Base-by-base conservation (phyloP, 1,140 invertebrate species). In the Euborellia annulipes region DNA sequence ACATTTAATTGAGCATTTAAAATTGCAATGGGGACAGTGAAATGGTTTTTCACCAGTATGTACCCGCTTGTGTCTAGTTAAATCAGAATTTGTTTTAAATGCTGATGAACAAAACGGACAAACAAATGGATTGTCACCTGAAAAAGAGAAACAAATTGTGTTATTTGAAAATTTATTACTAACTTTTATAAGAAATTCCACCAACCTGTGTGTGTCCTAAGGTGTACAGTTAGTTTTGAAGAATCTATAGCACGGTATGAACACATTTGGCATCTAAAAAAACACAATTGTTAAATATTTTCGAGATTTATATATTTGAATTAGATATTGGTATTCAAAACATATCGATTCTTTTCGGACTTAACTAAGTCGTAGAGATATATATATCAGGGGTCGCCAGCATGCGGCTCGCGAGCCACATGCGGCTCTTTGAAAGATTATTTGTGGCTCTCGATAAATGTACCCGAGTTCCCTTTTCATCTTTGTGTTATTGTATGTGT, bases 41-140 rank as follows among this genome's bases (percentile, higher is more conserved):
- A 55, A 66, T 17, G 62, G 65, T 23, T 60, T 59, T 27, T 65
- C 61, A 13, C 59, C 53, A 34, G 58, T 61, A 44, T 68, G 66
- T 6, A 58, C 51, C 7, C 58, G 52, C 18, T 54, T 44, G 46
- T 69, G 67, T 39, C 56, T 55, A 16, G 56, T 58, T 8, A 68
- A 50, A 50, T 67, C 64, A 3, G 64, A 65, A 49, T 59, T 60
- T 39, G 67, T 65, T 51, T 68, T 68, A 47, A 69, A 67, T 30
- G 62, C 61, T 42, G 62, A 58, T 19, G 50, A 39, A 47, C 63
- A 67, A 9, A 50, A 44, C 4, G 51, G 51, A 54, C 66, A 69
- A 7, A 56, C 48, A 44, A 62, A 69, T 2, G 65, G 66, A 32
- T 57, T 53, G 48, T 69, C 65, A 19, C 54, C 57, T 57, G 34